These are phyloP conservation scores for Macaria liturata DNA, from an alignment of 2,888 invertebrate genomes.

Conservation along the genomic window DNA sequence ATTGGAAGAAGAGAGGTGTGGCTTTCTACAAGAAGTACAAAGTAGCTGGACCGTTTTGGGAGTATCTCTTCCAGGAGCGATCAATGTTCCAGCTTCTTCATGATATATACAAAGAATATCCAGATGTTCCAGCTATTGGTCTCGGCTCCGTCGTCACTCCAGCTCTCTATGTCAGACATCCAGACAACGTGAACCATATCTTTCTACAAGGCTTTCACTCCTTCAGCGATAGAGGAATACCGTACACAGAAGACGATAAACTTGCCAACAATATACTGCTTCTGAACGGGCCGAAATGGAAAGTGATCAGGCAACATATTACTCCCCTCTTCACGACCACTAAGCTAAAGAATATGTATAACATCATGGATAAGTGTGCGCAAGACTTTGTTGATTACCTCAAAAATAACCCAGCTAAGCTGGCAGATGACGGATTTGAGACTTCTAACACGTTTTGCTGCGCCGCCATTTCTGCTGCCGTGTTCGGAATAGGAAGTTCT, in stretches of 20 bases:
- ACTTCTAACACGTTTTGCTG: conserved; percentile 48
- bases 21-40: conserved; percentile 46
- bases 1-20: conserved; percentile 61
- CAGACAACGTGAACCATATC: conserved; percentile 48
- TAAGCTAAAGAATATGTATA: conserved; percentile 67
- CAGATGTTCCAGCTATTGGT: conserved; percentile 52
- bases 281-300: conserved; percentile 58
- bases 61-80: conserved; percentile 41
- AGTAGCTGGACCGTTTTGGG: conserved; percentile 50
- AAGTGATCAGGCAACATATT: conserved; percentile 59
- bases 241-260: conserved; percentile 43
- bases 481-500: conserved; percentile 63
- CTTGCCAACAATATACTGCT: conserved; percentile 54
- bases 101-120: conserved; percentile 51
- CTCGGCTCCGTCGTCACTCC: conserved; percentile 43
- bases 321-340: conserved; percentile 58
- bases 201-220: conserved; percentile 49
- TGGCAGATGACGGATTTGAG: conserved; percentile 41
- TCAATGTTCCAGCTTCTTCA: conserved; percentile 50
- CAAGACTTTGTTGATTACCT: conserved; percentile 54
- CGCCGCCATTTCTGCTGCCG: conserved; percentile 57
- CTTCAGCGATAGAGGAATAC: conserved; percentile 52
- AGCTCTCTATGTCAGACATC: conserved; percentile 47
- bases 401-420: conserved; percentile 43
- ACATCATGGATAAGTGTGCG: conserved; percentile 58